Conservation (phyloP, 1,140 invertebrate genomes). For the Nasonia vitripennis region DNA sequence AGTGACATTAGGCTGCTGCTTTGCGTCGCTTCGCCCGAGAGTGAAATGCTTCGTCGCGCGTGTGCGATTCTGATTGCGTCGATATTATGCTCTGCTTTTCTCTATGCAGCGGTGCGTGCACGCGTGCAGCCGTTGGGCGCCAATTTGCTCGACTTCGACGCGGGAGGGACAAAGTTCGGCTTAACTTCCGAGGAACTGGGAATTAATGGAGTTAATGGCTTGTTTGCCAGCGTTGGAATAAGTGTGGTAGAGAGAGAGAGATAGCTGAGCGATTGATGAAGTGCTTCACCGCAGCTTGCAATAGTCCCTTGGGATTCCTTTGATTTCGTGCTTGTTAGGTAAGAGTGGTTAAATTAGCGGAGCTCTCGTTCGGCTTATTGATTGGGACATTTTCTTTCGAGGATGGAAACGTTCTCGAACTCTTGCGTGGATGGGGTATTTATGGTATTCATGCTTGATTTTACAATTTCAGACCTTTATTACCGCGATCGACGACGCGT, state of each 20-base stretch:
- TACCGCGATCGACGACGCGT: too few species aligned
- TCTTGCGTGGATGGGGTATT: too few species aligned
- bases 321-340: not conserved
- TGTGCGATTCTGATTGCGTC: not conserved
- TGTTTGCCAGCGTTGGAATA: not conserved
- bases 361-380: not conserved
- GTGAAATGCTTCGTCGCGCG: not conserved
- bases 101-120: not conserved
- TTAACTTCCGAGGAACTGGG: not conserved
- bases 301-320: not conserved
- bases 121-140: not conserved
- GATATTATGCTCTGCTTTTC: not conserved
- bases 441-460: too few species aligned
- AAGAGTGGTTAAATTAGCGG: not conserved
- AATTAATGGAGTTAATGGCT: slow-evolving; percentile 21
- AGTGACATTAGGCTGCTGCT: slow-evolving; percentile 9
- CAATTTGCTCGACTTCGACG: not conserved
- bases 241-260: not conserved
- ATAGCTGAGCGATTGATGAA: not conserved
- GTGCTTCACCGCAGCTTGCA: not conserved
- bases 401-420: too few species aligned
- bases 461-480: too few species aligned
- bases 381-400: not conserved
- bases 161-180: not conserved
- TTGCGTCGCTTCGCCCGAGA: not conserved